Evolutionary conservation across 2,888 invertebrate species (phyloP).

Genomic region (Callimorpha dominula): DNA sequence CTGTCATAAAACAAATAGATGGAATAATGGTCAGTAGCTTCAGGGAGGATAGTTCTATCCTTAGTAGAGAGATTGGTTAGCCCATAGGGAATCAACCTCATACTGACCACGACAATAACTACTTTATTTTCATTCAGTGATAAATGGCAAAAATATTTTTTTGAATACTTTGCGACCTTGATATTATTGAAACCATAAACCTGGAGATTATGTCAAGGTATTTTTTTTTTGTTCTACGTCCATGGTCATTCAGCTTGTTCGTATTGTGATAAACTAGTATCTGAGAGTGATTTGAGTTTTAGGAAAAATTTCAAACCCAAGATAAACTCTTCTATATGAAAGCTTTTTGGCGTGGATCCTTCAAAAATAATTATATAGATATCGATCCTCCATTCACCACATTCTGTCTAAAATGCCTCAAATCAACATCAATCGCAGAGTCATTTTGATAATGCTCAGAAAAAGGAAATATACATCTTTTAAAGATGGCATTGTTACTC

Average conservation of each 20-base stretch:
- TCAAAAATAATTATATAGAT: constrained; percentile 19
- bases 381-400: constrained; percentile 15
- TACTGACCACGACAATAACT: constrained; percentile 3
- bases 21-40: constrained; percentile 2
- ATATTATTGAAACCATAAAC: neutral
- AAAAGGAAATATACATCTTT: constrained; percentile 31
- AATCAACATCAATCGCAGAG: constrained; percentile 34
- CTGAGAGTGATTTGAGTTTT: too few relatives aligned
- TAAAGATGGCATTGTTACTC: constrained; percentile 29
- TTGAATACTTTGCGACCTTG: neutral
- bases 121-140: constrained; percentile 12
- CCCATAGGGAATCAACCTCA: constrained; percentile 4
- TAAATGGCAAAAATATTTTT: neutral
- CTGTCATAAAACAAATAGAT: constrained; percentile 5
- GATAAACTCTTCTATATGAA: neutral
- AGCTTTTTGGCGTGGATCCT: neutral
- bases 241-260: neutral
- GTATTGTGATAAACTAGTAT: too few relatives aligned
- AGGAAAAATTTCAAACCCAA: neutral
- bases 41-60: constrained; percentile 13
- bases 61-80: constrained; percentile 11
- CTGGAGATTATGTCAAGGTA: neutral
- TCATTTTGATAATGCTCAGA: constrained; percentile 40
- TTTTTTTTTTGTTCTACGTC: neutral
- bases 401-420: neutral